Base-by-base conservation (phyloP, 1,140 invertebrate genomes). In the Episyrphus balteatus region DNA sequence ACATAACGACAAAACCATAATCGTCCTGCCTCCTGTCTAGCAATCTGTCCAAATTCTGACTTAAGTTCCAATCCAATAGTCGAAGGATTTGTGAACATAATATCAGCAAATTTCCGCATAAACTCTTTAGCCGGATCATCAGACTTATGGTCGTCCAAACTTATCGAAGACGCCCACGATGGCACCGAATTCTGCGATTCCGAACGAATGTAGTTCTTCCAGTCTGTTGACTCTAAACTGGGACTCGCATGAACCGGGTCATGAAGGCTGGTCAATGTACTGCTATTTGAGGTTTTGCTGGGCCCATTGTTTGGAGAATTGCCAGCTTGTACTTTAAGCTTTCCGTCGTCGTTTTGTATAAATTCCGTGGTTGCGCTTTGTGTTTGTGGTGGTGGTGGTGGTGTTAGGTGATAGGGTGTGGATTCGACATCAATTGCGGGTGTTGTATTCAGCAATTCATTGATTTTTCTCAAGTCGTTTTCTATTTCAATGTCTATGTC, bases 1-100 rank as follows among this genome's bases (percentile, higher is more conserved):
- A 88, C 80, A 55, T 82, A 83, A 47, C 84, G 71, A 5, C 83
- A 77, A 70, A 88, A 88, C 78, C 77, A 80, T 47, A 77, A 68
- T 38, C 78, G 68, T 5, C 77, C 78, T 19, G 75, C 71, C 63
- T 79, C 77, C 38, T 65, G 46, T 8, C 63, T 55, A 5, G 63
- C 49, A 15, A 66, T 72, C 51, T 80, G 73, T 9, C 82, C 81
- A 57, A 84, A 84, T 58, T 72, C 76, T 0, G 80, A 77, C 58
- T 84, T 84, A 45, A 81, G 73, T 52, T 82, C 80, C 49, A 79
- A 68, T 42, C 74, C 71, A 26, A 83, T 76, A 17, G 59, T 58
- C 1, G 61, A 51, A 8, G 75, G 72, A 30, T 75, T 70, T 36
- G 74, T 74, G 53, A 86, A 86, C 19, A 86, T 65, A 52, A 81